phyloP scores from a whole-genome alignment of 2,113 vertebrate species.

The Macroglossus sobrinus region DNA sequence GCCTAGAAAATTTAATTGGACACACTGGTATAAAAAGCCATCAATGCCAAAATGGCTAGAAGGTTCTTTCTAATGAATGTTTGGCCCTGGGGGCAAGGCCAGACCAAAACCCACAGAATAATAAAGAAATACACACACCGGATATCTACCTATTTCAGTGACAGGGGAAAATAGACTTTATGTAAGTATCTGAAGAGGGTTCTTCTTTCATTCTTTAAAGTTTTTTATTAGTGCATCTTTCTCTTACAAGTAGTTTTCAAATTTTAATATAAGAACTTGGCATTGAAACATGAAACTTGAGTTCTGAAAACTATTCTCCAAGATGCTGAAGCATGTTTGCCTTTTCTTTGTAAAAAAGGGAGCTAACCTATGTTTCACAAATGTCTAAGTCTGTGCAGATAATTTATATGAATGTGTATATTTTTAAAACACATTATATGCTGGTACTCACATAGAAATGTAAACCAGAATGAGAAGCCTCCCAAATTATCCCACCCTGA shows the following conservation, averaged over 20 bases:
- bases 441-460: constrained; percentile 62
- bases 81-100: constrained; percentile 50
- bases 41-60: constrained; percentile 64
- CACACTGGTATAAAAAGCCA: constrained; percentile 55
- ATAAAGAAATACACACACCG: constrained; percentile 38
- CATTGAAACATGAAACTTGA: constrained; percentile 54
- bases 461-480: constrained; percentile 59
- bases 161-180: constrained; percentile 44
- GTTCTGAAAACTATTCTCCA: constrained; percentile 54
- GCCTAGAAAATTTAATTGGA: constrained; percentile 55
- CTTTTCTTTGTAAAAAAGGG: constrained; percentile 31
- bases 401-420: constrained; percentile 51
- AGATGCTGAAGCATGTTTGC: constrained; percentile 25
- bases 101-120: constrained; percentile 60
- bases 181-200: constrained; percentile 64
- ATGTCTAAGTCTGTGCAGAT: constrained; percentile 45
- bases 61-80: constrained; percentile 56
- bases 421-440: constrained; percentile 63
- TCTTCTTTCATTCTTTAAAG: constrained; percentile 40
- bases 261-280: constrained; percentile 64
- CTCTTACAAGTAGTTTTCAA: constrained; percentile 59
- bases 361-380: constrained; percentile 11
- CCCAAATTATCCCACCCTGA: constrained; percentile 55
- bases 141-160: constrained; percentile 50
- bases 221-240: constrained; percentile 61